Evolutionary conservation across 2,888 invertebrate species (phyloP).

Genomic region (Lithophane ornitopus): DNA sequence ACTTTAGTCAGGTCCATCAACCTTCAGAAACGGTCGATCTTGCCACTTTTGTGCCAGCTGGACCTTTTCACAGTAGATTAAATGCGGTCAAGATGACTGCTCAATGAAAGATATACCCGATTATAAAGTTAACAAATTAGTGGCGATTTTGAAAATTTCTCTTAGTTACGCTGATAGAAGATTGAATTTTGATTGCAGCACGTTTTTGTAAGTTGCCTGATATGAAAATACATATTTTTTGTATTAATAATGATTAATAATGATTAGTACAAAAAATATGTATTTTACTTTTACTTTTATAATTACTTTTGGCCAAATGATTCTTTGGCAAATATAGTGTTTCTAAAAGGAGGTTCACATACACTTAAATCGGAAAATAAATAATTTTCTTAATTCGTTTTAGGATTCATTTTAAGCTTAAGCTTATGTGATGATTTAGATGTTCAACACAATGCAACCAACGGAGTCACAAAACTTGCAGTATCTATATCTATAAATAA

Average conservation of each 20-base stretch:
- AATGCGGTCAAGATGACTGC: constrained; percentile 28
- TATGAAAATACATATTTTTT: neutral
- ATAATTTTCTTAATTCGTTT: neutral
- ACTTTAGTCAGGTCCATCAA: constrained; percentile 46
- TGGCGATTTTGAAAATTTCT: neutral
- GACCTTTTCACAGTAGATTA: constrained; percentile 42
- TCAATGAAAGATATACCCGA: constrained; percentile 6
- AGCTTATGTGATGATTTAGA: too few species aligned
- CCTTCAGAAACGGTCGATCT: constrained; percentile 29
- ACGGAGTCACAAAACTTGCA: too few species aligned
- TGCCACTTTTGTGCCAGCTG: constrained; percentile 31
- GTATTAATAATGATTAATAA: neutral
- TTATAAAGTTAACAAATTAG: constrained; percentile 16
- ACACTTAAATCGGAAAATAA: neutral
- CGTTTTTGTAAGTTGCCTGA: neutral
- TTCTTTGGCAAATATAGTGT: neutral
- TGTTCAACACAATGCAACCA: too few species aligned
- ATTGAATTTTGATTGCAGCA: neutral
- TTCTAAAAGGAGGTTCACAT: neutral
- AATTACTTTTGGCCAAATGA: neutral
- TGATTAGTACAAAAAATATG: too few species aligned
- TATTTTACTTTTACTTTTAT: neutral
- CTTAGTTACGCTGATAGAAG: neutral
- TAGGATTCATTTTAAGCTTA: too few species aligned
- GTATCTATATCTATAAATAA: too few species aligned